Evolutionary conservation across 2,888 invertebrate species (phyloP), one percentile per base, ranked within the genome.

Genomic region (Phyllotreta cruciferae): DNA sequence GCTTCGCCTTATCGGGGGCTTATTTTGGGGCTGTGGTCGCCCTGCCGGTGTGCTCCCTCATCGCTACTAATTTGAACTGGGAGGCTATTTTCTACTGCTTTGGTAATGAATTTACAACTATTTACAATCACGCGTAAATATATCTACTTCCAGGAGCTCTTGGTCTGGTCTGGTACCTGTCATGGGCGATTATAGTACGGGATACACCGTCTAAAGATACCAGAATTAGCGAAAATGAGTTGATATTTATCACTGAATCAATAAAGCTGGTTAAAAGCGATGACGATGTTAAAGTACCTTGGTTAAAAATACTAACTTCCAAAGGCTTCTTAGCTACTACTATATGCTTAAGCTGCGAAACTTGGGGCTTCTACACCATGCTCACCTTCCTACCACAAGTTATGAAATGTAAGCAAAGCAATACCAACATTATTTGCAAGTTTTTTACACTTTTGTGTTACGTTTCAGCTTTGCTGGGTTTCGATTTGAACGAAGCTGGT

Each of bases 321-420:
- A 83, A 85, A 53, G 88, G 93, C 0, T 92, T 94, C 7, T 93
- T 92, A 90, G 92, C 93, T 0, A 92, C 93, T 41, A 86, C 91
- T 0, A 85, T 88, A 56, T 91, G 93, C 0, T 93, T 93, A 78
- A 93, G 93, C 81, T 90, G 92, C 34, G 93, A 94, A 79, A 93
- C 93, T 80, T 94, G 94, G 94, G 94, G 94, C 3, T 93, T 93
- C 80, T 93, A 94, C 75, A 94, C 93, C 0, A 82, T 94, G 67
- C 84, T 66, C 8, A 68, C 67, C 0, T 56, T 63, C 11, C 10
- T 68, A 34, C 67, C 67, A 11, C 63, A 58, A 34, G 63, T 62
- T n/a, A 66, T 68, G 64, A 68, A 64, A 44, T 42, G 68, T 66
- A 53, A 58, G 64, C n/a, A n/a, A n/a, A n/a, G n/a, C n/a, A n/a